Evolutionary conservation across 1,140 invertebrate genomes (phyloP), one percentile per base, ranked within the genome.

Genomic region (Leptopilina clavipes): DNA sequence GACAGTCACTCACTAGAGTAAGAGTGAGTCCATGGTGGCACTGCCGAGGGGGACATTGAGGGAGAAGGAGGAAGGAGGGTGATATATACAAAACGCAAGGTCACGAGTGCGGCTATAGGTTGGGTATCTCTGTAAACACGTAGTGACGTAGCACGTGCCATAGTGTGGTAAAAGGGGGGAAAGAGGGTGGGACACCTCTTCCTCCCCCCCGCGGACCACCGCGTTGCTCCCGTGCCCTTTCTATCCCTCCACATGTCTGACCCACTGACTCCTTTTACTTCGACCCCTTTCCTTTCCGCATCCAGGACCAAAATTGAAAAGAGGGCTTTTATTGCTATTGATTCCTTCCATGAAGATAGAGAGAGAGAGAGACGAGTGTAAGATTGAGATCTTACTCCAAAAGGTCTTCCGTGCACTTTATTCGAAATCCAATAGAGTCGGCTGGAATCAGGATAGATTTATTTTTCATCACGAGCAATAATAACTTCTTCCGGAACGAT

Each of bases 1-100:
- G 59, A 65, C 25, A 65, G 22, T 65, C 59, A 25, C 22, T 65
- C 59, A 65, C 22, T 56, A 12, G 48, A 52, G 81, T 73, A 79
- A 52, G 76, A 72, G 70, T 17, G 74, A 81, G 74, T 17, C n/a
- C 48, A 71, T 45, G 17, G 72, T 70, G 72, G 70, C 73, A 72
- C 74, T 43, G 59, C 76, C 71, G 78, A 40, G 70, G 17, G 31
- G 65, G 81, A 81, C 70, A 75, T 10, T 75, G 79, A 18, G 75
- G 71, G 56, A 56, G 72, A 19, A 44, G 48, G n/a, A 54, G 77
- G 78, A 77, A 79, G 77, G 81, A 82, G 82, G 86, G 82, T 85
- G 85, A 86, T 88, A 85, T 86, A 88, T 87, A 87, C 85, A 88
- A 89, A 89, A 88, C 83, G 83, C 88, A 89, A 89, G 88, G 88